These are phyloP conservation scores for Drosophila anomalipes DNA, from an alignment of 2,888 invertebrate species.

Conservation along the genomic window DNA sequence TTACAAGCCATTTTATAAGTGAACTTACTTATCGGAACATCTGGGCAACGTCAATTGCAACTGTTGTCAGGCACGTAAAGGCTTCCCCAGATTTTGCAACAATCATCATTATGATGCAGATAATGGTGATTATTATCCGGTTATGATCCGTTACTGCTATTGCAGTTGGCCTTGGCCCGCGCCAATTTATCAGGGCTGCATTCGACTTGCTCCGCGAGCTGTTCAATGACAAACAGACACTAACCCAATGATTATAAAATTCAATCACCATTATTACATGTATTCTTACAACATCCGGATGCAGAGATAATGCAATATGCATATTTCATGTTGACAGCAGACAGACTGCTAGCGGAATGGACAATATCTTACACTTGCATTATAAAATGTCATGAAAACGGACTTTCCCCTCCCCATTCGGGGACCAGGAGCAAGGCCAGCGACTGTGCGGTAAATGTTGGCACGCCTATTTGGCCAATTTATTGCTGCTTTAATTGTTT, in stretches of 20 bases:
- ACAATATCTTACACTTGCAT: constrained; percentile 26
- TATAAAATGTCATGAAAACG: constrained; percentile 64
- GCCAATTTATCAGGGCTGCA: constrained; percentile 60
- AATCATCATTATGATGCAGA: constrained; percentile 15
- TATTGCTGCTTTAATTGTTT: constrained; percentile 28
- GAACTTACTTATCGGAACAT: constrained; percentile 37
- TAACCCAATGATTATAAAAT: constrained; percentile 67
- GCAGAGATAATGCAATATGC: constrained; percentile 8
- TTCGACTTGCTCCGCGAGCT: constrained; percentile 6
- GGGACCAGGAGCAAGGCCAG: constrained; percentile 43
- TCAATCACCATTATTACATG: constrained; percentile 71
- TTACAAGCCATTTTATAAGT: constrained; percentile 53
- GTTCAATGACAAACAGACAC: constrained; percentile 54
- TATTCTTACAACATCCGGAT: constrained; percentile 63
- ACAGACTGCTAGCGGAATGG: constrained; percentile 10
- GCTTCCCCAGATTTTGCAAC: constrained; percentile 23
- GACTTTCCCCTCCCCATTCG: constrained; percentile 27
- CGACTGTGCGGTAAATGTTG: constrained; percentile 10
- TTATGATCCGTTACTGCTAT: constrained; percentile 41
- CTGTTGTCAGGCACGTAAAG: constrained; percentile 22
- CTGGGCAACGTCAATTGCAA: constrained; percentile 18
- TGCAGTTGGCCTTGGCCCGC: constrained; percentile 60
- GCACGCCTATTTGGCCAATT: constrained; percentile 34
- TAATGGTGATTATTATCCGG: constrained; percentile 47
- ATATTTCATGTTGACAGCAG: constrained; percentile 20